These are phyloP conservation scores for Galemys pyrenaicus DNA, from an alignment of 2,113 vertebrate species.

Conservation along the genomic window DNA sequence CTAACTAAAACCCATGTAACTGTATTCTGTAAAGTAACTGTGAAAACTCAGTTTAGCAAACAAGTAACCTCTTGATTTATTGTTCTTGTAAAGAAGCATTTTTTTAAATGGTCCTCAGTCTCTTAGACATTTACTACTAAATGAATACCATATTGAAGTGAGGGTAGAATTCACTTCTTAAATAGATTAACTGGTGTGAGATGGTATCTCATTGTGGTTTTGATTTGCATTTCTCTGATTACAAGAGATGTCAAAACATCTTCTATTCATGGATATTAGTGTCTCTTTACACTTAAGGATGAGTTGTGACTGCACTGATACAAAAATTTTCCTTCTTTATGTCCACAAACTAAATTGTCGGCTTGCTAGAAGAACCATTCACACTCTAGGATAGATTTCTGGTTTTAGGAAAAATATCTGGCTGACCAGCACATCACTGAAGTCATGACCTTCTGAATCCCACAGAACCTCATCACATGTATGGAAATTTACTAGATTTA, in stretches of 20 bases:
- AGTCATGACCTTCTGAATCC: not conserved
- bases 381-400: not conserved
- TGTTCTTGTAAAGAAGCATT: not conserved
- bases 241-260: not conserved
- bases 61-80: constrained; percentile 18
- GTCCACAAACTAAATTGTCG: not conserved
- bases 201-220: too few species aligned
- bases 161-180: not conserved
- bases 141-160: not conserved
- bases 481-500: not conserved
- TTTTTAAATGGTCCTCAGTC: not conserved
- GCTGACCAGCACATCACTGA: not conserved
- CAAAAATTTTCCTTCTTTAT: not conserved
- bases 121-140: not conserved
- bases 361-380: not conserved
- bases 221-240: too few species aligned
- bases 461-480: not conserved
- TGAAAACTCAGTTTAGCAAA: constrained; percentile 57
- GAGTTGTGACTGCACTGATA: not conserved
- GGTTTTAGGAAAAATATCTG: not conserved
- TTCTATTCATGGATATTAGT: not conserved
- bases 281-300: not conserved
- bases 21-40: constrained; percentile 26
- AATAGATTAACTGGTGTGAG: too few species aligned
- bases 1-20: constrained; percentile 21